A percentile compares a stretch with the other conserved stretches of the same genome.
Evolutionary conservation across 2,797 vertebrate species (phyloP).

Genomic region (Cynodonichthys magdalenae): DNA sequence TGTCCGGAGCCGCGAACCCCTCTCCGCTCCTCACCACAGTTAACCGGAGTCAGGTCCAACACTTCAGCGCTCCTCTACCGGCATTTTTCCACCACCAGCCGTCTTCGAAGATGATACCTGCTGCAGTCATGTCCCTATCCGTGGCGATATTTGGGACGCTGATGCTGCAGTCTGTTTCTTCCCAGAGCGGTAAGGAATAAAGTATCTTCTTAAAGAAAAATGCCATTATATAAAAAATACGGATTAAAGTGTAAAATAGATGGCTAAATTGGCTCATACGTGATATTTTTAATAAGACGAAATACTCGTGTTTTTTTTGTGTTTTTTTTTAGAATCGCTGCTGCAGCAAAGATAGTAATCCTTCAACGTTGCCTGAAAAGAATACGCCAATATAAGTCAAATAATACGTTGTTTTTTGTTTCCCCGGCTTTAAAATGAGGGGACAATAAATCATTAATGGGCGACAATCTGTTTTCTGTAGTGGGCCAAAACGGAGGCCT

Average conservation of each 20-base stretch:
- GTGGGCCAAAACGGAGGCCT: conserved; percentile 60
- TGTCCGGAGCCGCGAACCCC: conserved; percentile 38
- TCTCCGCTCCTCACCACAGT: conserved; percentile 12
- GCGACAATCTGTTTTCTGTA: conserved; percentile 46
- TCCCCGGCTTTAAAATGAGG: conserved; percentile 6
- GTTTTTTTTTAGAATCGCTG: conserved; percentile 2
- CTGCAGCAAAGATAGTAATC: conserved; percentile 17
- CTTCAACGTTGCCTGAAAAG: background rate
- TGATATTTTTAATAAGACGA: background rate
- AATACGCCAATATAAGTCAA: background rate
- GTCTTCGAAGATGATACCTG: conserved; percentile 68
- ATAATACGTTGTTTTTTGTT: background rate
- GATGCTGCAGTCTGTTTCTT: conserved; percentile 78
- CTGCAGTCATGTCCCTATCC: conserved; percentile 74
- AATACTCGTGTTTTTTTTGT: too few relatives aligned
- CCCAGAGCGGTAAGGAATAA: conserved; percentile 78
- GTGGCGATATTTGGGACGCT: conserved; percentile 70
- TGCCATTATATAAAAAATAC: conserved; percentile 28
- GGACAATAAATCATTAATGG: conserved; percentile 52
- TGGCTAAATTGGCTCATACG: conserved; percentile 14
- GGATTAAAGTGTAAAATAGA: conserved; percentile 11
- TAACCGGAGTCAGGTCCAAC: conserved; percentile 41
- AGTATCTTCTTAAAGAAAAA: conserved; percentile 2
- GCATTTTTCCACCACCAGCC: conserved; percentile 43
- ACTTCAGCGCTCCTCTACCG: conserved; percentile 48